phyloP scores from a whole-genome alignment of 2,888 invertebrate species.

The Autographa pulchrina region DNA sequence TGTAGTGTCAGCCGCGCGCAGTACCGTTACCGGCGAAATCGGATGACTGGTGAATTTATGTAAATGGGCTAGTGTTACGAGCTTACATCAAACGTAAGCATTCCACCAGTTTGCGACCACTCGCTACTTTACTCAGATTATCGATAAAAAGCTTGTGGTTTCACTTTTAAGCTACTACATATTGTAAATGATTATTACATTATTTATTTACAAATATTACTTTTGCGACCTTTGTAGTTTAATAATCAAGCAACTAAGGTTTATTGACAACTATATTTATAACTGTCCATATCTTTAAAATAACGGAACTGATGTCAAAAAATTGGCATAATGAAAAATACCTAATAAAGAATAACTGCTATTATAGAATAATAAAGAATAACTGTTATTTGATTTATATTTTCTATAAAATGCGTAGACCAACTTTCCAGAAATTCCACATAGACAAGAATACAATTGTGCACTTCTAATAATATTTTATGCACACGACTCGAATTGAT shows the following conservation, averaged over 20 bases:
- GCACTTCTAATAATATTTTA: not conserved
- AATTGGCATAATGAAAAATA: no score
- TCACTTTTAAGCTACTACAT: slow-evolving; percentile 30
- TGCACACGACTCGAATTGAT: not conserved
- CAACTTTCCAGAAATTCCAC: no score
- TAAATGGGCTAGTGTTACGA: slow-evolving; percentile 81
- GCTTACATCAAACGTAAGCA: slow-evolving; percentile 57
- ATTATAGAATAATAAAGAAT: no score
- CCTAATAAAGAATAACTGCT: no score
- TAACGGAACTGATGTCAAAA: no score
- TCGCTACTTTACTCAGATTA: slow-evolving; percentile 18
- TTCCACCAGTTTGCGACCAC: slow-evolving; percentile 35
- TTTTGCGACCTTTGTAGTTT: not conserved
- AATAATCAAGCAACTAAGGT: not conserved
- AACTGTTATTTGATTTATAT: no score
- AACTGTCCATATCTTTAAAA: no score
- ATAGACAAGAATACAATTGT: not conserved
- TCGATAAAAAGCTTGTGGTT: slow-evolving; percentile 30
- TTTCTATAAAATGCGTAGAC: no score
- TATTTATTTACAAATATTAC: slow-evolving; percentile 3
- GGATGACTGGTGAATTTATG: slow-evolving; percentile 76
- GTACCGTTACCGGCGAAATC: slow-evolving; percentile 86
- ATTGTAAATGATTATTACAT: slow-evolving; percentile 19
- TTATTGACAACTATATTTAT: not conserved
- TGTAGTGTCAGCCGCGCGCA: slow-evolving; percentile 47